Conservation (phyloP, 1,140 invertebrate genomes). For the Drosophila simulans region DNA sequence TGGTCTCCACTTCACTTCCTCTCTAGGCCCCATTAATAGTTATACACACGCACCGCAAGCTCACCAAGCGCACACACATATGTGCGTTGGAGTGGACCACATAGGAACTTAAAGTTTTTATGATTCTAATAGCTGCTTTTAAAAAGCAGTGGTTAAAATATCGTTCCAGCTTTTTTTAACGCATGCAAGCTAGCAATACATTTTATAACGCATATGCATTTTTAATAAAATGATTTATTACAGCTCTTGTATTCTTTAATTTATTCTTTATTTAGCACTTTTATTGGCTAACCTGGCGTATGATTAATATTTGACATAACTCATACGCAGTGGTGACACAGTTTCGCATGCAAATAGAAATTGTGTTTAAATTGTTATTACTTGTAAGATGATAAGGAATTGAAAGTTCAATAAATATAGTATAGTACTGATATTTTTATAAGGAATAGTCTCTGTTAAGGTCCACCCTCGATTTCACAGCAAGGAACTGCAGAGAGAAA, state of each 20-base stretch:
- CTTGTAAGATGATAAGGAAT: background rate
- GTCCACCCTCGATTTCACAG: slow-evolving; percentile 25
- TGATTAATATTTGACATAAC: background rate
- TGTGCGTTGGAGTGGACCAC: slow-evolving; percentile 11
- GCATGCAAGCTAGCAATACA: background rate
- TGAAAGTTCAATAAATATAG: background rate
- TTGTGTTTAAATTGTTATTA: too few species aligned
- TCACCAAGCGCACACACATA: slow-evolving; percentile 6
- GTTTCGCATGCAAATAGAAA: background rate
- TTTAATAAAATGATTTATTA: background rate
- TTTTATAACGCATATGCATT: background rate
- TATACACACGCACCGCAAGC: slow-evolving; percentile 53
- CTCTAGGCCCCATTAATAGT: slow-evolving; percentile 47
- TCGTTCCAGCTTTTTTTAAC: background rate
- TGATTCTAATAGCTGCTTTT: background rate
- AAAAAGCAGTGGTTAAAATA: background rate
- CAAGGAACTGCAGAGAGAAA: slow-evolving; percentile 15
- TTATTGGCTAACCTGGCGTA: background rate
- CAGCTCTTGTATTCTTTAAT: background rate
- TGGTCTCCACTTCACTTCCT: slow-evolving; percentile 8
- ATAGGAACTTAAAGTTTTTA: background rate
- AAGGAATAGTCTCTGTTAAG: background rate
- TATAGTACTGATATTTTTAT: background rate
- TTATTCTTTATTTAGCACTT: background rate
- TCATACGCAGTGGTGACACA: background rate